A percentile compares a stretch with the other conserved stretches of the same genome.
phyloP scores from a whole-genome alignment of 2,113 vertebrate species.

The Lagopus muta region DNA sequence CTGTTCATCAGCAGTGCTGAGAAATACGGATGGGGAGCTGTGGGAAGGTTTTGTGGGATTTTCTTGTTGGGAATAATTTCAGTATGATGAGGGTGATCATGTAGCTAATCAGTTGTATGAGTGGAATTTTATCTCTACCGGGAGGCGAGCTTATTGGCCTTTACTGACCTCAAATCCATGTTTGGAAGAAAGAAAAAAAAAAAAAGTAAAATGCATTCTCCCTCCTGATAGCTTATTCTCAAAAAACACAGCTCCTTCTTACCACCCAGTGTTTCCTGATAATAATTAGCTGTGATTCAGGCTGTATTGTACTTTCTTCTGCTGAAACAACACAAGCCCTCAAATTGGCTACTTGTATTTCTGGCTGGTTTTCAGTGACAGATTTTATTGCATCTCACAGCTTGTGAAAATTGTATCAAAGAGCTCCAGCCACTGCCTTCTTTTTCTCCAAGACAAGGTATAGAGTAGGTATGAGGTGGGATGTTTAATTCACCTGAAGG shows the following conservation, averaged over 20 bases:
- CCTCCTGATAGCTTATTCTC: background rate
- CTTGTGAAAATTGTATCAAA: background rate
- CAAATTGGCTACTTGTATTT: background rate
- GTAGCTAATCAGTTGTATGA: conserved; percentile 47
- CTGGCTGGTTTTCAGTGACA: background rate
- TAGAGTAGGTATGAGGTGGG: background rate
- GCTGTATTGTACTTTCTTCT: conserved; percentile 34
- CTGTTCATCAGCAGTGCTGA: conserved; percentile 7
- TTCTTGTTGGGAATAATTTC: conserved; percentile 29
- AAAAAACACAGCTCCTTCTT: conserved; percentile 30
- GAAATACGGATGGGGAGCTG: conserved; percentile 1
- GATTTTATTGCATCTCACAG: conserved; percentile 16
- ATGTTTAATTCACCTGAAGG: background rate
- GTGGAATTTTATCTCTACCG: conserved; percentile 70
- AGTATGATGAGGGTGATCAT: conserved; percentile 36
- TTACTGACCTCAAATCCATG: conserved; percentile 43
- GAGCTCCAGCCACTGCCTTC: background rate
- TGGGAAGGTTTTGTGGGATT: conserved; percentile 16
- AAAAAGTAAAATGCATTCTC: conserved; percentile 27
- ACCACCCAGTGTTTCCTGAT: conserved; percentile 32
- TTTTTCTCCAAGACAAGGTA: background rate
- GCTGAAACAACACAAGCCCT: background rate
- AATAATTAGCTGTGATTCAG: conserved; percentile 37
- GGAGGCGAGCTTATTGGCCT: conserved; percentile 54
- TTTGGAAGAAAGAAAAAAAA: conserved; percentile 30